A percentile compares a stretch with the other conserved stretches of the same genome.
These are phyloP conservation scores for Grammomys surdaster DNA, from an alignment of 2,113 vertebrate species.

Conservation along the genomic window DNA sequence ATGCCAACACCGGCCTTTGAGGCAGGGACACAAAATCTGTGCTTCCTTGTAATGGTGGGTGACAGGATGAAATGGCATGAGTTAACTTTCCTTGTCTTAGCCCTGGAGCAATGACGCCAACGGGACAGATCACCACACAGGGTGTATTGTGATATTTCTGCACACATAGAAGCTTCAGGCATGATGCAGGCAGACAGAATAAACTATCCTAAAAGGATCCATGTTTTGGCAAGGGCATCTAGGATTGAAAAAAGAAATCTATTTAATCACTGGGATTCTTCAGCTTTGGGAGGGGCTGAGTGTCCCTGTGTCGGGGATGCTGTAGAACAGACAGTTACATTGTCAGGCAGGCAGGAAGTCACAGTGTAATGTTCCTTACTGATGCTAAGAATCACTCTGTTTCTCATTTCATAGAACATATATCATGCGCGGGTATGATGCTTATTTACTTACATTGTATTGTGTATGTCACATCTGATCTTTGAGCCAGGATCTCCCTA, in stretches of 20 bases:
- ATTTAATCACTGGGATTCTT: neutral
- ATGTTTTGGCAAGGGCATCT: fast-evolving
- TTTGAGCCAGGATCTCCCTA: neutral
- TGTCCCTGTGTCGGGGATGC: neutral
- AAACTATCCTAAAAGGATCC: neutral
- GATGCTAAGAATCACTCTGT: neutral
- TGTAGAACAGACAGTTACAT: fast-evolving
- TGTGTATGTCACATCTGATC: neutral
- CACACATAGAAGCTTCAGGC: neutral
- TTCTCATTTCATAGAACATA: neutral
- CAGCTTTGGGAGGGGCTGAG: neutral
- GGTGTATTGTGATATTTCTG: neutral
- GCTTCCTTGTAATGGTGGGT: neutral
- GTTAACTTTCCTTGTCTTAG: neutral
- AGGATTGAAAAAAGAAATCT: neutral
- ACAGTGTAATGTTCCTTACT: neutral
- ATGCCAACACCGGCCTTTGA: neutral
- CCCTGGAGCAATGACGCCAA: neutral
- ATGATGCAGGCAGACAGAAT: neutral
- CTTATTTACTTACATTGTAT: neutral
- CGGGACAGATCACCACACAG: neutral
- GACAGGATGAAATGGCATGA: neutral
- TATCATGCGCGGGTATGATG: neutral
- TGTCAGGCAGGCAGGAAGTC: neutral
- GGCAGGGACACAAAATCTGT: neutral